Conservation (phyloP, 1,140 invertebrate species). For the Homarus americanus region DNA sequence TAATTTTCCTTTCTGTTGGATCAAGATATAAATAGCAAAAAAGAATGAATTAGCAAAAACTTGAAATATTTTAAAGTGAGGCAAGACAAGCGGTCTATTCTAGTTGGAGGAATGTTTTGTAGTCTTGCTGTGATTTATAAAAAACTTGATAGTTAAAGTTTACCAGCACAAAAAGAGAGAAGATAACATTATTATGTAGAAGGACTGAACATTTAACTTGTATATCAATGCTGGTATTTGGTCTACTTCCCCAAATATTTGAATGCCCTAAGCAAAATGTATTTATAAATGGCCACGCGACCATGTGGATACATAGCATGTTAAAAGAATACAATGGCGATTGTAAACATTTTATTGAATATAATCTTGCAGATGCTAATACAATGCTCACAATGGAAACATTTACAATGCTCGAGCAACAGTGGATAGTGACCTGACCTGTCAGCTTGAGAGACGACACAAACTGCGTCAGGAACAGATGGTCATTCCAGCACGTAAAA, state of each 20-base stretch:
- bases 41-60: too few species aligned
- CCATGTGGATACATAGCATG: neutral
- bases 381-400: conserved; percentile 16
- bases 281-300: neutral
- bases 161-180: too few species aligned
- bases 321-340: conserved; percentile 25
- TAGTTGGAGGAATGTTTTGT: too few species aligned
- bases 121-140: too few species aligned
- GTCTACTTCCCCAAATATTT: neutral
- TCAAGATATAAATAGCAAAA: too few species aligned
- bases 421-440: neutral
- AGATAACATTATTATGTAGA: too few species aligned
- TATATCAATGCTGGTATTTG: neutral
- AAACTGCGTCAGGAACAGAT: neutral
- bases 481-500: neutral
- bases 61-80: too few species aligned
- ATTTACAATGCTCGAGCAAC: conserved; percentile 19
- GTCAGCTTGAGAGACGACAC: neutral
- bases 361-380: conserved; percentile 51
- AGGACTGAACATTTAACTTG: too few species aligned
- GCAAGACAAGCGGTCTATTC: too few species aligned
- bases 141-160: too few species aligned
- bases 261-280: too few species aligned
- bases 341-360: conserved; percentile 57
- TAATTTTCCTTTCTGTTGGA: too few species aligned